Base-by-base conservation (phyloP, 2,888 invertebrate species). In the Noctua pronuba region DNA sequence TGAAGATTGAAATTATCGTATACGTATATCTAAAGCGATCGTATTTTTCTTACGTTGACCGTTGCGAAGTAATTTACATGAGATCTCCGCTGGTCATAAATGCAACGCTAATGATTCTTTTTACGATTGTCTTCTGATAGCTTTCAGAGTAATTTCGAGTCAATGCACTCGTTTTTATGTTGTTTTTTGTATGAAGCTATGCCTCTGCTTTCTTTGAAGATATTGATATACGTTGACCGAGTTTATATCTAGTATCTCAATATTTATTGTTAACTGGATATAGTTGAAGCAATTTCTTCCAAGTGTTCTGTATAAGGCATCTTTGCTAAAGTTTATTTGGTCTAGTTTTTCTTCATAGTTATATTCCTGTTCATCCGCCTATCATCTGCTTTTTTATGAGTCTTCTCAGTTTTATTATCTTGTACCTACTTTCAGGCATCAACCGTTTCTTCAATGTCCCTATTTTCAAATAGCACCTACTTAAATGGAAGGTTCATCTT, bases 21-120 rank as follows among this genome's bases (percentile, higher is more conserved):
- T 62, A 35, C 6, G 64, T 75, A 38, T 67, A 75, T 83, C 46
- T 82, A 55, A 73, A 85, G 65, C 66, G 64, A 65, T 73, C 65
- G 28, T 74, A 78, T 80, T 75, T 76, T 78, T 85, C 66, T 87
- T 74, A 72, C 67, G 38, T 75, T 75, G 73, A 69, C 74, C 80
- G 75, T 82, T 75, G 82, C 67, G 70, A 60, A 74, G 71, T 80
- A 77, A 83, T 86, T 86, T 84, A 71, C 81, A 80, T 82, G 77
- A 77, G 76, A 75, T 86, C 77, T 82, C 73, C 75, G 60, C 35
- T 46, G 41, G 44, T 77, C 80, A 72, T 84, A 82, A 83, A 84
- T 79, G 80, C 77, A 78, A 76, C 62, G 65, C 80, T 88, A 84
- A 89, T 87, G 89, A 83, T 88, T 87, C 83, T 88, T 88, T 88